A percentile compares a stretch with the other conserved stretches of the same genome.
These are phyloP conservation scores for Dromius quadrimaculatus DNA, from an alignment of 2,888 invertebrate genomes.

Conservation along the genomic window DNA sequence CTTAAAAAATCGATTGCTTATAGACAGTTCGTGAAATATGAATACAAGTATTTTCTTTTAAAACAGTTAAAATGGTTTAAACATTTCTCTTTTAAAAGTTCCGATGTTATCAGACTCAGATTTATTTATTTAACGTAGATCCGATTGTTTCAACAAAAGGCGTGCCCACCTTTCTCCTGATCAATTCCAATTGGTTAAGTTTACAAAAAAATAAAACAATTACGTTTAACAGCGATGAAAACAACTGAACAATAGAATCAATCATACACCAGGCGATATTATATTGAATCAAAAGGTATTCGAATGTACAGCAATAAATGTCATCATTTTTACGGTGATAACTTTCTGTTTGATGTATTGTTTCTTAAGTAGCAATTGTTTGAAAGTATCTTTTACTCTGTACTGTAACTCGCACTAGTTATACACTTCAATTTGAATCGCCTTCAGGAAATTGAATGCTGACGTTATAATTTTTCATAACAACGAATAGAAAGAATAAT, in stretches of 20 bases:
- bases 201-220: slow-evolving; percentile 47
- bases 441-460: no score
- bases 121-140: slow-evolving; percentile 32
- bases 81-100: slow-evolving; percentile 25
- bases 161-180: slow-evolving; percentile 40
- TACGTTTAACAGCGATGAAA: slow-evolving; percentile 30
- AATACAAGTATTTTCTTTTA: no score
- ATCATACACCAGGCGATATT: slow-evolving; percentile 1
- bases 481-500: no score
- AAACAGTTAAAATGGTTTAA: no score
- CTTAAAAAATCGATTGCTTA: no score
- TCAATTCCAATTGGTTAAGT: slow-evolving; percentile 31
- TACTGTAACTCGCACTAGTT: no score
- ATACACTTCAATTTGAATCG: no score
- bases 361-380: slow-evolving; percentile 31
- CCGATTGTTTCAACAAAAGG: slow-evolving; percentile 44
- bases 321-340: slow-evolving; percentile 11
- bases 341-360: slow-evolving; percentile 28
- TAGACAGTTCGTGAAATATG: no score
- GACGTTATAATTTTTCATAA: no score
- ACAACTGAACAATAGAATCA: slow-evolving; percentile 30
- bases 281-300: slow-evolving; percentile 24
- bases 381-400: not conserved
- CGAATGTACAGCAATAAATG: slow-evolving; percentile 25
- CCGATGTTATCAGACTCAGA: slow-evolving; percentile 3